Base-by-base conservation (phyloP, 1,140 invertebrate genomes). In the Trichonephila clavata region DNA sequence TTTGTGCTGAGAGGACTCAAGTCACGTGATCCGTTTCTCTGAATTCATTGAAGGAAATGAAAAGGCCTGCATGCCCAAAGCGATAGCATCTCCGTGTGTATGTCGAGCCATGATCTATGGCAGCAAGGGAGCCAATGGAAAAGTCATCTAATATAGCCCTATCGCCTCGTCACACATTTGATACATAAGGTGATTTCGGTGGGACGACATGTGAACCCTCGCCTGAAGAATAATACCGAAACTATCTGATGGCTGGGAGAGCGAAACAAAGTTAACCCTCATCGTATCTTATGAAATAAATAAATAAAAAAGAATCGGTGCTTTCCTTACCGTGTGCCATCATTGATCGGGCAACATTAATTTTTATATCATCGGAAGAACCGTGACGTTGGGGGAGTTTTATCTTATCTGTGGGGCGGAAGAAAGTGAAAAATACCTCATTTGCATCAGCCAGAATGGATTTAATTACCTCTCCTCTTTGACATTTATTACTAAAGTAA, bases 401-500 rank as follows among this genome's bases (percentile, higher is more conserved):
- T 94, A 94, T 94, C 93, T 94, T 94, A 94, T 94, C 93, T 93
- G 32, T 84, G 24, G 61, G 59, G 61, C 43, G 63, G 57, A 68
- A 65, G 77, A 90, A 90, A 94, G 87, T 94, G 93, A 94, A 86
- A 84, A 77, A 77, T 89, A 68, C 92, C 71, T 93, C 92, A 93
- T 93, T 93, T 94, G 77, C 93, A 94, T 94, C 93, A 71, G 50
- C 77, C 86, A 57, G 93, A 84, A 94, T 90, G 86, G 63, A 94
- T 94, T 94, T 94, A 94, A 94, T 94, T 94, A 94, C 93, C 87
- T 65, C 93, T 90, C 93, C 87, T 61, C 93, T 94, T 94, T 94
- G 93, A 94, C 93, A 90, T 94, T 94, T 94, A 94, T 94, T 94
- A 94, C 93, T 81, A 86, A 94, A 94, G 93, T 94, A 94, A 94